Conservation (phyloP, 2,797 vertebrate species). For the Notolepis coatsorum region DNA sequence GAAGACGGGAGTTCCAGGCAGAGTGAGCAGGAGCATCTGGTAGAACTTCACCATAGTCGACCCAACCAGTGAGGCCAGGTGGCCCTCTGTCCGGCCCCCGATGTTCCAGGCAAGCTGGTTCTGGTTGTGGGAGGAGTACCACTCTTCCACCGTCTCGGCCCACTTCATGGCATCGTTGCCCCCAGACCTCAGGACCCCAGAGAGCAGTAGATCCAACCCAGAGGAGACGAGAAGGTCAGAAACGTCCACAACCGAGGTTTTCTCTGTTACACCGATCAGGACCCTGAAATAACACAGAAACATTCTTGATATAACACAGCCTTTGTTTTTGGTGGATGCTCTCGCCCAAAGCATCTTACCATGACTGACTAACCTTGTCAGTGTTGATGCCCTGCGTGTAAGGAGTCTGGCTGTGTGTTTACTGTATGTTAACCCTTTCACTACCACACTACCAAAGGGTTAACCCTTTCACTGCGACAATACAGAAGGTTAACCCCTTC, state of each 20-base stretch:
- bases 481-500: no score
- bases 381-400: no score
- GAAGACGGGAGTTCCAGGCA: slow-evolving; percentile 87
- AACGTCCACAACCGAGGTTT: slow-evolving; percentile 53
- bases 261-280: slow-evolving; percentile 78
- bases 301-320: no score
- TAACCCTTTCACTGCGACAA: no score
- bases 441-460: no score
- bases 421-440: no score
- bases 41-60: slow-evolving; percentile 65
- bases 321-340: no score
- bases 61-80: slow-evolving; percentile 72
- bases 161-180: neutral
- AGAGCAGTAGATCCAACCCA: slow-evolving; percentile 79
- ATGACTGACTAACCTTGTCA: no score
- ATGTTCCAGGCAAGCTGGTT: slow-evolving; percentile 73
- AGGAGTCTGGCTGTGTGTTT: no score
- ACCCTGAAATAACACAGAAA: slow-evolving; percentile 65
- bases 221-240: slow-evolving; percentile 66
- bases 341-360: no score
- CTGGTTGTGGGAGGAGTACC: slow-evolving; percentile 63
- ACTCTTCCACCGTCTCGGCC: slow-evolving; percentile 48
- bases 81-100: slow-evolving; percentile 63
- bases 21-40: slow-evolving; percentile 86
- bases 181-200: slow-evolving; percentile 54